Evolutionary conservation across 1,140 invertebrate genomes (phyloP), one percentile per base, ranked within the genome.

Genomic region (Zaprionus gabonicus): DNA sequence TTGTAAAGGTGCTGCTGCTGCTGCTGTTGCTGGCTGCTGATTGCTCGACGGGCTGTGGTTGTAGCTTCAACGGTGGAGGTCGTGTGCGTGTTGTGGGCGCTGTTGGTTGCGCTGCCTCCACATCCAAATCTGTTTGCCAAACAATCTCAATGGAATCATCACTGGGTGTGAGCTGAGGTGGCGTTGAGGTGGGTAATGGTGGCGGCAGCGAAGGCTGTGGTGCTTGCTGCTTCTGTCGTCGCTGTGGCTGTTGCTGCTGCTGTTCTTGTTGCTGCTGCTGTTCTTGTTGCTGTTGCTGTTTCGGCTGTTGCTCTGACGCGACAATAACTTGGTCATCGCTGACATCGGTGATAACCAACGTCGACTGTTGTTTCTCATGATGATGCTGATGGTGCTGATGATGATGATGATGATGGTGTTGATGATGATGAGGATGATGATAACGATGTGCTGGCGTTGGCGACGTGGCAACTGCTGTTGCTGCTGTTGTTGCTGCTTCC

Each of bases 101-200:
- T 38, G 57, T 9, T 25, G 23, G 28, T 31, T 60, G 57, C 56
- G 72, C 64, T 1, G 83, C 65, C 15, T 63, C 31, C 66, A 59
- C 28, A 65, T 68, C 81, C 51, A 76, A 69, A 4, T 70, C 65
- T n/a, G 58, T 74, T 28, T 56, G 38, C 71, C 57, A 69, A 13
- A 56, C 51, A 44, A 69, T 6, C 23, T 62, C 7, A 17, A 57
- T 27, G 13, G 70, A 49, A 3, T 80, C 80, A 23, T 71, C 84
- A 38, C 60, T 81, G 57, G 85, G 81, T 4, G 84, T 88, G 0
- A 87, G 67, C 1, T 60, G 75, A 0, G 84, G 84, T 4, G 84
- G 84, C 1, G 78, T 70, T 7, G 71, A 71, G 25, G 71, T 53
- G n/a, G 84, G 83, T 12, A 83, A 10, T 12, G 84, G 85, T 6